A percentile compares a stretch with the other conserved stretches of the same genome.
Evolutionary conservation across 2,797 vertebrate genomes (phyloP).

Genomic region (Craterocephalus amniculus): DNA sequence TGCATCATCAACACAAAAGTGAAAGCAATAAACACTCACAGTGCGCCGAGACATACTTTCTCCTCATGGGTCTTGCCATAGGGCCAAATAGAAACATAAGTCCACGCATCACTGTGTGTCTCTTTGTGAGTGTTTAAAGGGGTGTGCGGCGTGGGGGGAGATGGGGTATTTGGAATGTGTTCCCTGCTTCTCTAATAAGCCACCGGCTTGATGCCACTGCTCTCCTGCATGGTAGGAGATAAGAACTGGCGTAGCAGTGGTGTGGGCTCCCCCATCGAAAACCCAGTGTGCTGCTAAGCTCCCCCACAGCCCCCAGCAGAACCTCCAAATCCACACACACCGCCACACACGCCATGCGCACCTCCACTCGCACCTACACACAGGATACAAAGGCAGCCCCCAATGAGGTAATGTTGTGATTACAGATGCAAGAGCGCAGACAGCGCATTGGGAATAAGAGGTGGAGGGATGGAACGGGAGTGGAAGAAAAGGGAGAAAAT

Average conservation of each 20-base stretch:
- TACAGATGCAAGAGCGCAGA: conserved; percentile 78
- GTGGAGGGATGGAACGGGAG: conserved; percentile 62
- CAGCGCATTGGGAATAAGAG: conserved; percentile 70
- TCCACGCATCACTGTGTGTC: conserved; percentile 47
- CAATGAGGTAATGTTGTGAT: conserved; percentile 79
- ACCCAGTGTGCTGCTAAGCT: conserved; percentile 77
- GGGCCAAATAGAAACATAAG: conserved; percentile 64
- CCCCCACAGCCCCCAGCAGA: conserved; percentile 72
- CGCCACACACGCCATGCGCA: conserved; percentile 16
- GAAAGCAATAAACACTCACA: conserved; percentile 66
- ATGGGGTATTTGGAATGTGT: conserved; percentile 73
- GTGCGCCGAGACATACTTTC: conserved; percentile 59
- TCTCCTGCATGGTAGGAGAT: conserved; percentile 84
- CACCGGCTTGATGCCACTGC: conserved; percentile 80
- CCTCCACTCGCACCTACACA: conserved; percentile 42
- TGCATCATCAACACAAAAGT: conserved; percentile 75
- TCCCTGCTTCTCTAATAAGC: conserved; percentile 83
- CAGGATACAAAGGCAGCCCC: conserved; percentile 72
- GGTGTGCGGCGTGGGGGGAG: conserved; percentile 9
- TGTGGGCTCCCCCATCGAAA: conserved; percentile 78
- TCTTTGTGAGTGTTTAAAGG: conserved; percentile 42
- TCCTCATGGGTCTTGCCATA: conserved; percentile 59
- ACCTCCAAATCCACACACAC: conserved; percentile 58
- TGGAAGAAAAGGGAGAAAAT: conserved; percentile 67
- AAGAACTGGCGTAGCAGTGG: conserved; percentile 78